These are phyloP conservation scores for Aurelia sp. DNA, from an alignment of 30 jellyfish, hydroid and myxozoan species.

Conservation along the genomic window DNA sequence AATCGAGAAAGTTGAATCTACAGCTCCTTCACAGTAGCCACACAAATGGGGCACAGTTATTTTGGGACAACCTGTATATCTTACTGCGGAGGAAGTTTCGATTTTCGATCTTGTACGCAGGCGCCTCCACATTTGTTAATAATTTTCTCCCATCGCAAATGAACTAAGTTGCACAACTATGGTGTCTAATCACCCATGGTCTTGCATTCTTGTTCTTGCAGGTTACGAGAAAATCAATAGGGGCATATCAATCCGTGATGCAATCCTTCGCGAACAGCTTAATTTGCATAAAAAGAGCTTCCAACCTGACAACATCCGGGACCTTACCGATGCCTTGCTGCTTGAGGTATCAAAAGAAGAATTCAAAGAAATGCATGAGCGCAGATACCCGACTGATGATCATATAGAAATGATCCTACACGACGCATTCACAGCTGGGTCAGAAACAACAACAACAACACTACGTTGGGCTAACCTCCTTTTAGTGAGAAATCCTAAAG, in stretches of 20 bases:
- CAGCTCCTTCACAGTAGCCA: no score
- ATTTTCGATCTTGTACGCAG: no score
- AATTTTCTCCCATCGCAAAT: no score
- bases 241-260: constrained; percentile 52
- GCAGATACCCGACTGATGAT: constrained; percentile 44
- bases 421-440: constrained; percentile 78
- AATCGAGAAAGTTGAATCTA: no score
- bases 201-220: no score
- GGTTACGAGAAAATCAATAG: constrained; percentile 23
- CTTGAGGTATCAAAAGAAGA: constrained; percentile 41
- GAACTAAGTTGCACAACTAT: no score
- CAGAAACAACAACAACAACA: constrained; percentile 77
- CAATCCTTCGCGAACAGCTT: constrained; percentile 56
- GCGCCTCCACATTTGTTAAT: no score
- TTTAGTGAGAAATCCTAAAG: constrained; percentile 61
- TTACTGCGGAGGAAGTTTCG: no score
- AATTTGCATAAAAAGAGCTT: constrained; percentile 63
- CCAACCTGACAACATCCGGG: constrained; percentile 72
- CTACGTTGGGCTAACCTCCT: constrained; percentile 73
- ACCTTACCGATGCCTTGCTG: constrained; percentile 78
- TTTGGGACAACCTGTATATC: no score
- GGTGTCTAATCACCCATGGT: not conserved
- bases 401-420: constrained; percentile 63
- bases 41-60: no score
- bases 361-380: not conserved